Base-by-base conservation (phyloP, 37 sponge, comb jelly and placozoan genomes). In the Mnemiopsis leidyi region DNA sequence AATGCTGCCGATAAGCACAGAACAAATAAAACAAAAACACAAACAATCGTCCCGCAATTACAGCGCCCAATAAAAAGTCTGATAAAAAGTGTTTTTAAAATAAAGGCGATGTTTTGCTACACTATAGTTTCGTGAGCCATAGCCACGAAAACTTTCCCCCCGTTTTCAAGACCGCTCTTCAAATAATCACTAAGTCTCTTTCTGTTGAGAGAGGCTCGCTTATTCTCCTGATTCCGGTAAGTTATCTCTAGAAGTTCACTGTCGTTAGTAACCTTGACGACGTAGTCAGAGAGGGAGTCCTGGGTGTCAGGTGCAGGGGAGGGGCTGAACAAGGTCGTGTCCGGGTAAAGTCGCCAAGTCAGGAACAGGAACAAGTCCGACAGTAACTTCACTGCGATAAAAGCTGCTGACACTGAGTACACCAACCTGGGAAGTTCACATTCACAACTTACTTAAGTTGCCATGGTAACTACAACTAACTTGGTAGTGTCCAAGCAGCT, bases 111-210 rank as follows among this genome's bases (percentile, higher is more conserved):
- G 61, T 36, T 32, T 20, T 1, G 38, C 36, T 79, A 79, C 36
- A 79, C 82, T 33, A 79, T 79, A 1, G 82, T 79, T 21, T 79
- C 82, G 21, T 79, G 82, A 32, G 82, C 37, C 82, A 79, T 79
- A 1, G 82, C 33, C 3, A 79, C 82, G 32, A 79, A 79, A 13
- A 79, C 36, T 36, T 79, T 79, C 37, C 82, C 82, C 3, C 30
- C 25, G 21, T 21, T 28, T 29, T 79, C 82, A 33, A 79, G 82
- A 1, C 82, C 82, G 38, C 29, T 23, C 21, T 35, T 79, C 1
- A 79, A 29, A 35, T 29, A 32, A 79, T 79, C 82, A 79, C 82
- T 79, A 36, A 79, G 82, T 20, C 82, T 28, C 82, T 79, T 79
- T 33, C 37, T 28, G 36, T 79, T 79, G 29, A 1, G 7, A 25